Base-by-base conservation (phyloP, 2,888 invertebrate genomes). In the Campoplex capitator region DNA sequence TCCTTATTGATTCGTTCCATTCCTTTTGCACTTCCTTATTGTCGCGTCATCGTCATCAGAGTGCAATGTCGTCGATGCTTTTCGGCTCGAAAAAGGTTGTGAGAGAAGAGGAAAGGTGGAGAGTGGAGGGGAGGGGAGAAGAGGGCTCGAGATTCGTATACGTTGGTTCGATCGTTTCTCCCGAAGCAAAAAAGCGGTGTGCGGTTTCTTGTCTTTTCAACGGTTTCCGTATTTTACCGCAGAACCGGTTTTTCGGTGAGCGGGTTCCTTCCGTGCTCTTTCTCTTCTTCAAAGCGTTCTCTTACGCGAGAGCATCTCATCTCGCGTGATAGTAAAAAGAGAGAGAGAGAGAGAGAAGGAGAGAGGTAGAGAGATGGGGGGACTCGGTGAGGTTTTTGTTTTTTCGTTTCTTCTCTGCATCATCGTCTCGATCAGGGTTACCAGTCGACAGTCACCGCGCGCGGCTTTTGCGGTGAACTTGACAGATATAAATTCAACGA, bases 121-220 rank as follows among this genome's bases (percentile, higher is more conserved):
- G 38, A 6, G 3, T 1, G 1, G 38, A 67, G 67, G 77, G 11
- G 23, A n/a, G 38, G 32, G 42, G n/a, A 70, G 16, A n/a, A 76
- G 70, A 32, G 45, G 35, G 23, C n/a, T 83, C 71, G 51, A 28
- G 76, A 62, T 58, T 51, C 38, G 70, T 77, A 74, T 51, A 74
- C 42, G 54, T 75, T 67, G 45, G 70, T 62, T 89, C 78, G 83
- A 83, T 84, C 75, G 80, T 73, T 76, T 75, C 65, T 70, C 78
- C 62, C 76, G 79, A 74, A 56, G 77, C 71, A 74, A 71, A 67
- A 73, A 71, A 83, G 74, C 83, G 83, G 80, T 78, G 83, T 83
- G 85, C 85, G 87, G 87, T 85, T 88, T 88, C 88, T 89, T 88
- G 89, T 88, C 87, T 88, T 85, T 86, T 89, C 88, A 88, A 88